Conservation (phyloP, 2,113 vertebrate genomes). For the Delphinapterus leucas region DNA sequence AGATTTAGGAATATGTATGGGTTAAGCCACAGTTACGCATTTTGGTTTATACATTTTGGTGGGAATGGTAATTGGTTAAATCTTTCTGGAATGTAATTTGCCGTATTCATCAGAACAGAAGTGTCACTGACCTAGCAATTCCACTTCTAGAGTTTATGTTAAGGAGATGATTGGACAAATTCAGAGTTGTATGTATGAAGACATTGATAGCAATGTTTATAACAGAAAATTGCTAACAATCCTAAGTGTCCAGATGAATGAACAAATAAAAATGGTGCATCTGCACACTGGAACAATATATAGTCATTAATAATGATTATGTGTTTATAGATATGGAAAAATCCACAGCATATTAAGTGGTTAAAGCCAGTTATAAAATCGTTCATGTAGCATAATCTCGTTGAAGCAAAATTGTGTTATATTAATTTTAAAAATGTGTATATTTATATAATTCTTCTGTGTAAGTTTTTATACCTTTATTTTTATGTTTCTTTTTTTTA, state of each 20-base stretch:
- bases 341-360: not conserved
- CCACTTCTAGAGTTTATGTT: not conserved
- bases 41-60: not conserved
- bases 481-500: constrained; percentile 13
- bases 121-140: not conserved
- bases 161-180: not conserved
- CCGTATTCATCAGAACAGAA: constrained; percentile 18
- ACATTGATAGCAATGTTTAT: not conserved
- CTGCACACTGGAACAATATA: not conserved
- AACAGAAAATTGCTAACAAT: constrained; percentile 15
- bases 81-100: constrained; percentile 12
- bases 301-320: not conserved
- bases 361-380: not conserved
- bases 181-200: not conserved
- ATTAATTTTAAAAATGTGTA: not conserved
- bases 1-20: not conserved
- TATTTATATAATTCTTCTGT: not conserved
- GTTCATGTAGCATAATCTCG: not conserved
- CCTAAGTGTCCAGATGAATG: not conserved
- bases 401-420: not conserved
- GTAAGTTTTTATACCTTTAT: not conserved
- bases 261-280: not conserved
- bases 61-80: not conserved
- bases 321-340: not conserved
- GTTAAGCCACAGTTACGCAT: not conserved